Percentiles rank a stretch among this genome's conserved stretches.
phyloP scores from a whole-genome alignment of 2,113 vertebrate species.

The Heterochromis multidens region DNA sequence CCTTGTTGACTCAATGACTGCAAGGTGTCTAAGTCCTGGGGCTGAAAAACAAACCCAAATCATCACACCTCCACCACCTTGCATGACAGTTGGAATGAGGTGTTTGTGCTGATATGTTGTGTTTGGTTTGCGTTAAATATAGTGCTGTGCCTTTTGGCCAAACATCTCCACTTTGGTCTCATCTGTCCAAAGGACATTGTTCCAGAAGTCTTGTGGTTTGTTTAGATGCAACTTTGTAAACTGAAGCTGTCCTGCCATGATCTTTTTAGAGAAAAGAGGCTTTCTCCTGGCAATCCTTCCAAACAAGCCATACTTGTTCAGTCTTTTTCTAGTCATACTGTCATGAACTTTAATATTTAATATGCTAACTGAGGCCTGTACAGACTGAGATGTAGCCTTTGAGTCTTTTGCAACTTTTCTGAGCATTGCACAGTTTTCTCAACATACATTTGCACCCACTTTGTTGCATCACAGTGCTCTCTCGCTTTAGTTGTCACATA shows the following conservation, averaged over 20 bases:
- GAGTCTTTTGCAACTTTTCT: background rate
- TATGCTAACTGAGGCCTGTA: background rate
- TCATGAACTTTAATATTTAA: background rate
- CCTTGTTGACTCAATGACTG: background rate
- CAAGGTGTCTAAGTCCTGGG: background rate
- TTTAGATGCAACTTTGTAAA: no score
- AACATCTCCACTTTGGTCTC: background rate
- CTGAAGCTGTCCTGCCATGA: background rate
- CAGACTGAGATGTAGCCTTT: accelerated
- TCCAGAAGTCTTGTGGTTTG: no score
- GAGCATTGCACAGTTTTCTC: background rate
- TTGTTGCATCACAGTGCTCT: background rate
- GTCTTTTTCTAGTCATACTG: background rate
- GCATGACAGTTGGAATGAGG: no score
- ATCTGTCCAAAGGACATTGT: no score
- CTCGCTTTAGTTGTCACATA: accelerated
- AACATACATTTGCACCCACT: background rate
- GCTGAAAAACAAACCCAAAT: background rate
- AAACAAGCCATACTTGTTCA: accelerated
- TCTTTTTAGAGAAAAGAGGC: background rate
- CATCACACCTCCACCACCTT: no score
- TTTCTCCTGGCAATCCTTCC: background rate
- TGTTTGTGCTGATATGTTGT: no score
- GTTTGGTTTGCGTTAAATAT: no score
- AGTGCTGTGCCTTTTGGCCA: background rate